phyloP scores from a whole-genome alignment of 2,888 invertebrate species.

The Girardia tigrina region DNA sequence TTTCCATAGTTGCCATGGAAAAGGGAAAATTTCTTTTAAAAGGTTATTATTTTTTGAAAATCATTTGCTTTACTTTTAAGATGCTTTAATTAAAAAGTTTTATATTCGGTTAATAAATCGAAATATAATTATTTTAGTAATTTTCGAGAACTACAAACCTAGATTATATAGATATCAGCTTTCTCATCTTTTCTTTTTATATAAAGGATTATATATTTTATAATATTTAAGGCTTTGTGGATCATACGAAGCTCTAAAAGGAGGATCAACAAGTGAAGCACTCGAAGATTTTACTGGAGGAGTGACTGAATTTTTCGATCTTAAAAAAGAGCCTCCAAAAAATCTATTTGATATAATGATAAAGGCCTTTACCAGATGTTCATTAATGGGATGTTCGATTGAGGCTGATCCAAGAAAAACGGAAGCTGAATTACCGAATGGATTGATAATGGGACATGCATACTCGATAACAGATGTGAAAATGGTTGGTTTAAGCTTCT shows the following conservation, averaged over 20 bases:
- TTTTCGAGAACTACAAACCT: too few relatives aligned
- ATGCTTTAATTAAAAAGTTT: too few relatives aligned
- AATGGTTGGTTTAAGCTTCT: conserved; percentile 50
- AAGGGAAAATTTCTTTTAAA: too few relatives aligned
- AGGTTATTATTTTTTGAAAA: too few relatives aligned
- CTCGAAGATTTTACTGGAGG: conserved; percentile 91
- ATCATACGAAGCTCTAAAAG: conserved; percentile 46
- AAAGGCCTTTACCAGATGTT: conserved; percentile 74
- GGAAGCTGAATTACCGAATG: conserved; percentile 69
- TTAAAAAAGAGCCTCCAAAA: conserved; percentile 39
- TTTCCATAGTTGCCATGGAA: too few relatives aligned
- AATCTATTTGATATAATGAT: conserved; percentile 51
- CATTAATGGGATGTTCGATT: conserved; percentile 85
- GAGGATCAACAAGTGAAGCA: conserved; percentile 82
- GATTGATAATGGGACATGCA: conserved; percentile 77
- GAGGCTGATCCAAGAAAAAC: conserved; percentile 61
- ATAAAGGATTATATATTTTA: too few relatives aligned
- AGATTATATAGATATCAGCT: too few relatives aligned
- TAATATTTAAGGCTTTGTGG: conserved; percentile 43
- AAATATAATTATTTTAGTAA: too few relatives aligned
- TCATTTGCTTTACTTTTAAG: too few relatives aligned
- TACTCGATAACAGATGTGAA: conserved; percentile 77
- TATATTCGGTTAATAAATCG: too few relatives aligned
- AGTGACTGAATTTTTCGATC: conserved; percentile 65
- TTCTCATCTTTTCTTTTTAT: too few relatives aligned